Evolutionary conservation across 2,888 invertebrate species (phyloP).

Genomic region (Thera obeliscata): DNA sequence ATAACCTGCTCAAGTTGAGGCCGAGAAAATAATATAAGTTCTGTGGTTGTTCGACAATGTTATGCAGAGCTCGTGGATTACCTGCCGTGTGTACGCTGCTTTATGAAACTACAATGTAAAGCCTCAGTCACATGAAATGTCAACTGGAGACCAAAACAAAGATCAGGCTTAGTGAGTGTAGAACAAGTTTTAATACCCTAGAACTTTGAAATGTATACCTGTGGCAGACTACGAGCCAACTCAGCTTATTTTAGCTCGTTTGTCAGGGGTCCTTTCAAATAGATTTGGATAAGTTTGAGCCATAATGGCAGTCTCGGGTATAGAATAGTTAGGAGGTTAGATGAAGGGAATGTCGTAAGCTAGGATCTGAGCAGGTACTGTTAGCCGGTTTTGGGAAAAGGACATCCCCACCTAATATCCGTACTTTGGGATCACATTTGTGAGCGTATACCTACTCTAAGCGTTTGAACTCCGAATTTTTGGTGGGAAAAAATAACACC

Average conservation of each 20-base stretch:
- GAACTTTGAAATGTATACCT: conserved; percentile 34
- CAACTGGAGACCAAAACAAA: conserved; percentile 41
- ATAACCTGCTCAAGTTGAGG: conserved; percentile 65
- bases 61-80: conserved; percentile 52
- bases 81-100: conserved; percentile 46
- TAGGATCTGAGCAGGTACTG: no score
- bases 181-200: conserved; percentile 38
- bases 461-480: not conserved
- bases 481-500: conserved; percentile 57
- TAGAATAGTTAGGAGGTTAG: no score
- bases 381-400: no score
- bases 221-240: conserved; percentile 13
- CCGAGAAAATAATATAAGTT: conserved; percentile 72
- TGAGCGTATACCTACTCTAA: no score
- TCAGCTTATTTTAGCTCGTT: conserved; percentile 21
- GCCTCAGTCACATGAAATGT: conserved; percentile 38
- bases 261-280: conserved; percentile 11
- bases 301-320: no score
- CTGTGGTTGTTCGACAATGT: conserved; percentile 47
- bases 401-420: no score
- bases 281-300: conserved; percentile 12
- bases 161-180: conserved; percentile 25
- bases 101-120: conserved; percentile 56
- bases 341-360: no score
- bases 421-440: no score